These are phyloP conservation scores for Chionis minor DNA, from an alignment of 2,113 vertebrate genomes.

Conservation along the genomic window DNA sequence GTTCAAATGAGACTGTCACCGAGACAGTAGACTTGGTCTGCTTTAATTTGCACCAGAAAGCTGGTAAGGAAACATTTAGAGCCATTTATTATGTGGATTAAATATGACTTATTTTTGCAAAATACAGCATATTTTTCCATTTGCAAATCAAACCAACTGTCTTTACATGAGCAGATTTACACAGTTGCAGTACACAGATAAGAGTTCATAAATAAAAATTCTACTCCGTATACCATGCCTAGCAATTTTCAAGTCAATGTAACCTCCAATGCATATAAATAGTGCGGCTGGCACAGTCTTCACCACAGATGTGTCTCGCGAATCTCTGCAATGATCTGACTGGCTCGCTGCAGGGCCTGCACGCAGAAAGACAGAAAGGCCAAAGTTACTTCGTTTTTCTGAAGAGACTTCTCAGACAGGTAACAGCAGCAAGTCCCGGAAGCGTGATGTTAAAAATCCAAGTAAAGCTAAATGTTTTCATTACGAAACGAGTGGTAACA, in stretches of 20 bases:
- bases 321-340: conserved; percentile 98
- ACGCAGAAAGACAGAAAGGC: background rate
- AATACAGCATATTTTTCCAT: conserved; percentile 66
- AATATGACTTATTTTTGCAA: conserved; percentile 68
- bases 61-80: conserved; percentile 72
- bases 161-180: conserved; percentile 72
- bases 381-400: background rate
- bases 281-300: conserved; percentile 58
- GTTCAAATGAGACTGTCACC: conserved; percentile 61
- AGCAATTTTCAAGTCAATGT: conserved; percentile 65
- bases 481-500: background rate
- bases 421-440: background rate
- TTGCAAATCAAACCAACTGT: conserved; percentile 70
- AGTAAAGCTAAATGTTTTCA: background rate
- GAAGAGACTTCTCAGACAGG: background rate
- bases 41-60: conserved; percentile 71
- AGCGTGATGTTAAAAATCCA: background rate
- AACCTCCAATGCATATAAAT: conserved; percentile 38
- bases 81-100: conserved; percentile 73
- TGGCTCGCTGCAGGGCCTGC: conserved; percentile 96
- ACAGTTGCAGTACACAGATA: conserved; percentile 69
- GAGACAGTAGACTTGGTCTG: conserved; percentile 68
- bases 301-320: conserved; percentile 98
- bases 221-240: conserved; percentile 80
- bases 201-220: conserved; percentile 83